Percentiles rank a stretch among this genome's conserved stretches.
Evolutionary conservation across 2,888 invertebrate species (phyloP).

Genomic region (Coremacera marginata): DNA sequence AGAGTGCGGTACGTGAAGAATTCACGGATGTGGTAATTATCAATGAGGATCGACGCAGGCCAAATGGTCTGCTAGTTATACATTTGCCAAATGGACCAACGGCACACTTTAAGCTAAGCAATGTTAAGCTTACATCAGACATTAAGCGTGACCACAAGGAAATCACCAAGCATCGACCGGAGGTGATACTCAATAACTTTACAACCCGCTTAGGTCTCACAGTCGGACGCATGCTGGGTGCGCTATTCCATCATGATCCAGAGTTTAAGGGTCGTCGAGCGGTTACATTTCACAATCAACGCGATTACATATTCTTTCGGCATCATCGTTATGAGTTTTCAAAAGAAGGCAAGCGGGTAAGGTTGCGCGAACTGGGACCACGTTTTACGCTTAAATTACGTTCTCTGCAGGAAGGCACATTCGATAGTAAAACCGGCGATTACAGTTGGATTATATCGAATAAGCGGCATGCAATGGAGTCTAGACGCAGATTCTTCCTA

Average conservation of each 20-base stretch:
- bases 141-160: slow-evolving; percentile 83
- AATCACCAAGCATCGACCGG: slow-evolving; percentile 90
- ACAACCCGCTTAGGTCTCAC: slow-evolving; percentile 92
- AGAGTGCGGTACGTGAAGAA: slow-evolving; percentile 82
- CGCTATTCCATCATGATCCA: slow-evolving; percentile 95
- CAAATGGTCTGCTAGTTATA: slow-evolving; percentile 91
- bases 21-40: slow-evolving; percentile 92
- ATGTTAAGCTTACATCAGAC: slow-evolving; percentile 90
- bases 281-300: slow-evolving; percentile 98
- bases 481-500: slow-evolving; percentile 92
- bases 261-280: slow-evolving; percentile 93
- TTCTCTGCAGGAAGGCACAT: slow-evolving; percentile 96
- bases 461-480: slow-evolving; percentile 93
- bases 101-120: slow-evolving; percentile 94
- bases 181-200: slow-evolving; percentile 96
- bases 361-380: slow-evolving; percentile 94
- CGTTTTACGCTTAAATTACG: slow-evolving; percentile 93
- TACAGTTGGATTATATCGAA: slow-evolving; percentile 96
- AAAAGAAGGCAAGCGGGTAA: slow-evolving; percentile 79
- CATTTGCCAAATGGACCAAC: slow-evolving; percentile 98
- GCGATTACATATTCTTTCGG: slow-evolving; percentile 98
- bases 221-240: slow-evolving; percentile 92
- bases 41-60: slow-evolving; percentile 93
- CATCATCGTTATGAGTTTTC: slow-evolving; percentile 97
- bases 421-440: slow-evolving; percentile 96